Conservation (phyloP, 2,797 vertebrate genomes). For the Anas georgica region DNA sequence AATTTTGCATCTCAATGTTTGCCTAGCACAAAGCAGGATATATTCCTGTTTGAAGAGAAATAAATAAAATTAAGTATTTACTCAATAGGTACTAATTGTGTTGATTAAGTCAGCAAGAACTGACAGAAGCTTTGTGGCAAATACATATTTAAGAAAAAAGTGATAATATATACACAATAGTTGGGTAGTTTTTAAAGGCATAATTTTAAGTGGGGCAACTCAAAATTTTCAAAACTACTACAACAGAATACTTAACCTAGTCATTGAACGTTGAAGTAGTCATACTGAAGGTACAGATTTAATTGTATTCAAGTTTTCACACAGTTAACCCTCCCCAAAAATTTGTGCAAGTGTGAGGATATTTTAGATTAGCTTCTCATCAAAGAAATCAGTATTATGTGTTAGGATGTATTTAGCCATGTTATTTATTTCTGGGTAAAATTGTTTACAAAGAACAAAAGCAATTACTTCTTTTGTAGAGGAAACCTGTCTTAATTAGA, state of each 20-base stretch:
- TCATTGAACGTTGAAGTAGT: neutral
- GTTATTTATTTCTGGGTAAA: neutral
- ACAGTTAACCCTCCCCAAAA: neutral
- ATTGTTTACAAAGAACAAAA: neutral
- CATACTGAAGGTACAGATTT: neutral
- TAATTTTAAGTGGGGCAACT: neutral
- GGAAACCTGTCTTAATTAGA: neutral
- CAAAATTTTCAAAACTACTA: neutral
- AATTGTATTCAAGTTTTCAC: neutral
- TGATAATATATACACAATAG: neutral
- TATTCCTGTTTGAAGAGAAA: neutral
- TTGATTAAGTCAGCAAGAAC: neutral
- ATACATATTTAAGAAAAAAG: neutral
- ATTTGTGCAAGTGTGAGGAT: neutral
- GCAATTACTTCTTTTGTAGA: accelerated
- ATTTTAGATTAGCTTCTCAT: neutral
- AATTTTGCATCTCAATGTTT: neutral
- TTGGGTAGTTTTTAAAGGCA: neutral
- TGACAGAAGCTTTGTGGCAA: neutral
- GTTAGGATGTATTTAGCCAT: neutral
- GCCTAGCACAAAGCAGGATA: neutral
- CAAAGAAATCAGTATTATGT: neutral
- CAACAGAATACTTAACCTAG: neutral
- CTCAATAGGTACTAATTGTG: neutral
- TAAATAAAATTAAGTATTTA: neutral